These are phyloP conservation scores for Fulmarus glacialis DNA, from an alignment of 2,113 vertebrate genomes.

Conservation along the genomic window DNA sequence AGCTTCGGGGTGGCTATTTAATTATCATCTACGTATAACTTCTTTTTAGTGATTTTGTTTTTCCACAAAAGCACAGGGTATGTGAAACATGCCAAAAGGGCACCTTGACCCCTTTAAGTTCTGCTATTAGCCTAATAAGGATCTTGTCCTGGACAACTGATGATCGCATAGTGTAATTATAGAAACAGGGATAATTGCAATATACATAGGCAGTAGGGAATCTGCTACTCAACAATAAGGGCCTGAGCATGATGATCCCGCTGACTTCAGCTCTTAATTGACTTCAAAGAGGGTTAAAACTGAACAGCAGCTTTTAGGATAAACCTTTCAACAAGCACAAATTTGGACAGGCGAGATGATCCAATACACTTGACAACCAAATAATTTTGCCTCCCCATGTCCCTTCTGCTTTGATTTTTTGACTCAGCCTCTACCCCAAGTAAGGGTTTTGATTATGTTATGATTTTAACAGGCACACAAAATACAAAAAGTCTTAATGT, in stretches of 20 bases:
- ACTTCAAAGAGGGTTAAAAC: neutral
- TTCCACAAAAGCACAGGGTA: constrained; percentile 35
- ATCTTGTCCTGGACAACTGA: constrained; percentile 56
- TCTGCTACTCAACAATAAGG: neutral
- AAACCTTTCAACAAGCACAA: constrained; percentile 18
- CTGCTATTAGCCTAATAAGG: constrained; percentile 77
- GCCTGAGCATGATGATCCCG: neutral
- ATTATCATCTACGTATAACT: constrained; percentile 26
- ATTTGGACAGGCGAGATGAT: neutral
- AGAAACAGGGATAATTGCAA: constrained; percentile 64
- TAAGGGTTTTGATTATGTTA: neutral
- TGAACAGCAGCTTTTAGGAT: neutral
- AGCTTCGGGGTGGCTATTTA: constrained; percentile 34
- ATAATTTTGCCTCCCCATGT: neutral
- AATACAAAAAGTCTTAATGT: neutral
- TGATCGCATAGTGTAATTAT: constrained; percentile 74
- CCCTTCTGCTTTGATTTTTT: neutral
- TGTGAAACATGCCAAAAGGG: constrained; percentile 68
- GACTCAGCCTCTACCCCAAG: neutral
- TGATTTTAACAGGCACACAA: neutral
- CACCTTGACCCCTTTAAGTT: constrained; percentile 74
- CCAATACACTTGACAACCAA: neutral
- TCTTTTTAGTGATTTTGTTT: constrained; percentile 70
- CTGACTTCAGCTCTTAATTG: neutral
- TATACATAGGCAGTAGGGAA: constrained; percentile 3